Percentiles rank a stretch among this genome's conserved stretches.
phyloP scores from a whole-genome alignment of 2,797 vertebrate species.

The Sciurus vulgaris region DNA sequence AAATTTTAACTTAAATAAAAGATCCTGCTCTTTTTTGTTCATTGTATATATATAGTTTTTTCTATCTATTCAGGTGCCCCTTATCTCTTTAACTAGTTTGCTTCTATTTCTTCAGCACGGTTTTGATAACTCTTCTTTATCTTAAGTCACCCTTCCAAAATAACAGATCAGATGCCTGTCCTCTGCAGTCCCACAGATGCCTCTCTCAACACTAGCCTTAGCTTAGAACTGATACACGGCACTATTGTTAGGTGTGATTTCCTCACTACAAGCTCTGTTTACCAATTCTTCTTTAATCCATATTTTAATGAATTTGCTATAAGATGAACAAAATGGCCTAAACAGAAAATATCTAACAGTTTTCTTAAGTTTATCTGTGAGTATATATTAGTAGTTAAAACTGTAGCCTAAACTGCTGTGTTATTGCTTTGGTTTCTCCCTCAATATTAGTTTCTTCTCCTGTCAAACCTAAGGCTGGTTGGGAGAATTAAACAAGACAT shows the following conservation, averaged over 20 bases:
- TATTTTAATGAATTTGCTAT: neutral
- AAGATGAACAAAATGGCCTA: neutral
- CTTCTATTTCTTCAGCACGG: neutral
- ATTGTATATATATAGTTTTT: neutral
- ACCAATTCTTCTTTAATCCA: neutral
- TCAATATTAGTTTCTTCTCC: neutral
- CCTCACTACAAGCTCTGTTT: neutral
- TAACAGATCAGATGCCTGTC: neutral
- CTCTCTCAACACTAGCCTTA: neutral
- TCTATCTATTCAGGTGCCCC: neutral
- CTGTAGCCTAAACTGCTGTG: neutral
- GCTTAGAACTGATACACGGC: neutral
- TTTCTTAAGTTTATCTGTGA: neutral
- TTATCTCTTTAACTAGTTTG: neutral
- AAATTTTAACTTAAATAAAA: neutral
- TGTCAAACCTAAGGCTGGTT: neutral
- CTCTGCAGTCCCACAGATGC: rapidly evolving
- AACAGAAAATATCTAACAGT: neutral
- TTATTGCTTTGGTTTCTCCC: neutral
- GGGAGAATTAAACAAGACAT: neutral
- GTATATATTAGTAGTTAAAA: neutral
- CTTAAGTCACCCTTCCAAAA: neutral
- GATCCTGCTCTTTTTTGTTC: neutral
- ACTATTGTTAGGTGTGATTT: neutral
- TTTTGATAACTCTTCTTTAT: neutral